These are phyloP conservation scores for Catostylus mosaicus DNA, from an alignment of 30 jellyfish, hydroid and myxozoan genomes.

Conservation along the genomic window DNA sequence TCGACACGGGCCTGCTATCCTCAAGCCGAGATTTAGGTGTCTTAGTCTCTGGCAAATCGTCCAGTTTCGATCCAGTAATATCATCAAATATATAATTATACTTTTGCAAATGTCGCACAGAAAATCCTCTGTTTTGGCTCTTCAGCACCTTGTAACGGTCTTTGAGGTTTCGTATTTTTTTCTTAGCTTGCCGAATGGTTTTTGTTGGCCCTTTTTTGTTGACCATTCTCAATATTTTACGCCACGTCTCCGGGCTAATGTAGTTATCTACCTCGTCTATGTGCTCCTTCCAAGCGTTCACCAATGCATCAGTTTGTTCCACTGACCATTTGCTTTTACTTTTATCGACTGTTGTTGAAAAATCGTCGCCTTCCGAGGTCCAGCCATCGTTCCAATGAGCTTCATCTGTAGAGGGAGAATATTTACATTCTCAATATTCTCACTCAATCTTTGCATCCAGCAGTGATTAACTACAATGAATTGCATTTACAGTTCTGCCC, in stretches of 20 bases:
- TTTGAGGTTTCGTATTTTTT: slow-evolving; percentile 30
- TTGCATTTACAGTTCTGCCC: background rate
- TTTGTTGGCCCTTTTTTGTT: background rate
- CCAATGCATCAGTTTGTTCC: slow-evolving; percentile 30
- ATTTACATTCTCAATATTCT: background rate
- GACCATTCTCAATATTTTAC: background rate
- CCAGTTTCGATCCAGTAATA: slow-evolving; percentile 23
- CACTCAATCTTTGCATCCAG: background rate
- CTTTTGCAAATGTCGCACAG: slow-evolving; percentile 16
- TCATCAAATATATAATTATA: slow-evolving; percentile 38
- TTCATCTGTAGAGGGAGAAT: background rate
- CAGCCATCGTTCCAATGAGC: background rate
- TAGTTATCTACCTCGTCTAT: slow-evolving; percentile 8
- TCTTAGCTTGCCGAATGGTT: slow-evolving; percentile 39
- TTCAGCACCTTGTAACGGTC: slow-evolving; percentile 34
- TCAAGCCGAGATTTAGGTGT: slow-evolving; percentile 1
- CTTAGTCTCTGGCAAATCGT: background rate
- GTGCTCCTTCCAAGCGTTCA: slow-evolving; percentile 27
- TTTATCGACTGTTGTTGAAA: background rate
- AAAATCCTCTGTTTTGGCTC: slow-evolving; percentile 16
- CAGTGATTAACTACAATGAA: background rate
- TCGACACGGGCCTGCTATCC: background rate
- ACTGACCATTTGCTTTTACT: slow-evolving; percentile 17
- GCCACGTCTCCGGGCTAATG: slow-evolving; percentile 9
- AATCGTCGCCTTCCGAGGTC: background rate